A percentile compares a stretch with the other conserved stretches of the same genome.
phyloP scores from a whole-genome alignment of 2,797 vertebrate species.

The Hylomyscus alleni region DNA sequence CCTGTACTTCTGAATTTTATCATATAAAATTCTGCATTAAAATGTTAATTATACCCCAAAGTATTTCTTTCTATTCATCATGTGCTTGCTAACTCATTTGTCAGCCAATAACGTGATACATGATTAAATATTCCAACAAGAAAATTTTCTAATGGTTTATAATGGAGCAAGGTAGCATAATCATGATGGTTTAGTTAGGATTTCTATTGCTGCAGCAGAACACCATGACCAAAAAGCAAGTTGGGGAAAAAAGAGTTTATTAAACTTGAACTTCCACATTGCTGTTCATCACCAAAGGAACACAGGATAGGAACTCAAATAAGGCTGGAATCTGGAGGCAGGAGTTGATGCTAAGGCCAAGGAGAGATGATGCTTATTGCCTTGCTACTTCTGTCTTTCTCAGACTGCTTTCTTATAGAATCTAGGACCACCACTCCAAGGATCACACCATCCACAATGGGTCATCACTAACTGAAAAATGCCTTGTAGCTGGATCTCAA shows the following conservation, averaged over 20 bases:
- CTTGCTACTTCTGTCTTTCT: background rate
- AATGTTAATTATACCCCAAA: background rate
- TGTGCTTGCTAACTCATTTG: slow-evolving; percentile 15
- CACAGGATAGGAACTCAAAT: background rate
- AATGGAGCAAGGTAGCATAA: background rate
- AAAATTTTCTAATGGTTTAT: slow-evolving; percentile 32
- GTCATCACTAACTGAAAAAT: background rate
- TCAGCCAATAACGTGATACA: background rate
- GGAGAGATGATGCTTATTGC: background rate
- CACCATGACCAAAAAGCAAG: background rate
- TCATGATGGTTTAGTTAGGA: background rate
- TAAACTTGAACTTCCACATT: background rate
- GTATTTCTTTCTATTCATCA: slow-evolving; percentile 21
- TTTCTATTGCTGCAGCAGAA: background rate
- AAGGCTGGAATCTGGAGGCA: background rate
- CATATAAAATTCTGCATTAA: slow-evolving; percentile 10
- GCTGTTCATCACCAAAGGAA: background rate
- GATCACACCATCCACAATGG: background rate
- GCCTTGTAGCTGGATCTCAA: background rate
- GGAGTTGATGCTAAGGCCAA: background rate
- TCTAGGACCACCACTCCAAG: background rate
- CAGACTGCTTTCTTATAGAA: background rate
- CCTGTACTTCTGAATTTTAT: background rate
- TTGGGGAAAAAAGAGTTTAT: background rate
- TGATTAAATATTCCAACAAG: background rate